Conservation (phyloP, 2,113 vertebrate species). For the Chamaetylas fuelleborni region DNA sequence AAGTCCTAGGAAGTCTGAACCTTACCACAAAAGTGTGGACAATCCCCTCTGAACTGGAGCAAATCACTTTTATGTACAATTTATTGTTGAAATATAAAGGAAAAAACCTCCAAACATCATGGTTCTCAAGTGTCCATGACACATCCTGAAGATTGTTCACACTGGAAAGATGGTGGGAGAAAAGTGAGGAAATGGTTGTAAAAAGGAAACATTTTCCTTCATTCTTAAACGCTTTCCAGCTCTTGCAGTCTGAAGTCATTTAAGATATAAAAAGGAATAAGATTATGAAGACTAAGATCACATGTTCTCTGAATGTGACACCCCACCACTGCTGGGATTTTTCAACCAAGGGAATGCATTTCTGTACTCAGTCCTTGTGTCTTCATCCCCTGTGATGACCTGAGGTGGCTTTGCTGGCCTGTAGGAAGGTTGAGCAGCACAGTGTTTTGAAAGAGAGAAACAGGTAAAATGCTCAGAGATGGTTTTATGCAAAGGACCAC, state of each 20-base stretch:
- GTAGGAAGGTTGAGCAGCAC: neutral
- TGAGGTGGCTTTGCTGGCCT: neutral
- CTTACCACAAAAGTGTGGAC: neutral
- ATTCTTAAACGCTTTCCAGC: neutral
- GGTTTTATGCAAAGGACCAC: neutral
- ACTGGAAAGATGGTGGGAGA: neutral
- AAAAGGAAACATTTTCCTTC: neutral
- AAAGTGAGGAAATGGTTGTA: neutral
- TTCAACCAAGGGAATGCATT: neutral
- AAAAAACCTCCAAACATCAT: neutral
- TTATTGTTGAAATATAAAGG: neutral
- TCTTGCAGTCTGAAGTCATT: neutral
- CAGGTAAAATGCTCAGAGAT: neutral
- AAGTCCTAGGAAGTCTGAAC: neutral
- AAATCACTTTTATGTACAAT: accelerated
- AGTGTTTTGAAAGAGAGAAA: neutral
- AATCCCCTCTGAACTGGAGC: neutral
- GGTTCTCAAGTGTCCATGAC: neutral
- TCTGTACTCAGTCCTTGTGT: neutral
- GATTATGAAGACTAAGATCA: neutral
- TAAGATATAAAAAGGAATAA: neutral
- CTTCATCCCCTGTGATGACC: neutral
- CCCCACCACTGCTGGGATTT: neutral
- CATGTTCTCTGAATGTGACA: neutral
- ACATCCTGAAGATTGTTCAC: neutral